Conservation (phyloP, 2,888 invertebrate species). For the Cremastinae sp. region DNA sequence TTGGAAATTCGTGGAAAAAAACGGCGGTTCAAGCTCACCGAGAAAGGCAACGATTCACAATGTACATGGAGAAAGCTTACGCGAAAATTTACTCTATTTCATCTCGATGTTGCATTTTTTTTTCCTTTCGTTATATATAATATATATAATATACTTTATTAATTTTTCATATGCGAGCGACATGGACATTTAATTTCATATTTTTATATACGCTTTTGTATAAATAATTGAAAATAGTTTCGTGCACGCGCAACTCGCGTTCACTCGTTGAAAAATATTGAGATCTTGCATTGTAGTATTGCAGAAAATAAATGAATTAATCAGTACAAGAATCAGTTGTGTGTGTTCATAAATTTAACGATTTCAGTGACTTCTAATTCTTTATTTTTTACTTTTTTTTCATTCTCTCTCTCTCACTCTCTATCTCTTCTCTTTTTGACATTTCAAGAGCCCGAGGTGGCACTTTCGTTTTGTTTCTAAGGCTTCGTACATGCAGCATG, state of each 20-base stretch:
- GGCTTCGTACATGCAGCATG: conserved; percentile 41
- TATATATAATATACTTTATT: background rate
- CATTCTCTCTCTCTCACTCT: too few relatives aligned
- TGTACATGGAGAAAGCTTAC: conserved; percentile 7
- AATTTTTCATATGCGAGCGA: conserved; percentile 24
- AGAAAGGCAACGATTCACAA: background rate
- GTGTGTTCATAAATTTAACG: conserved; percentile 1
- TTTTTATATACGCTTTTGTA: conserved; percentile 9
- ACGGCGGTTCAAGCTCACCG: background rate
- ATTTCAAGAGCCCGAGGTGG: conserved; percentile 30
- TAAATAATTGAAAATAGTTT: conserved; percentile 29
- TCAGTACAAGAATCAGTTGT: conserved; percentile 43
- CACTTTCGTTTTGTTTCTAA: conserved; percentile 37
- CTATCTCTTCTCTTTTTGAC: conserved; percentile 10
- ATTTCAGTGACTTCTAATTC: too few relatives aligned
- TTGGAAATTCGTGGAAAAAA: background rate
- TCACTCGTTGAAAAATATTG: conserved; percentile 51
- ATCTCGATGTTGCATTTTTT: conserved; percentile 4
- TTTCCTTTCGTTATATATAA: background rate
- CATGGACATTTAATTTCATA: conserved; percentile 18
- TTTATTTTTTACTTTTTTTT: too few relatives aligned
- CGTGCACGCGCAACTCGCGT: conserved; percentile 9
- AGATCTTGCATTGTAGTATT: conserved; percentile 64
- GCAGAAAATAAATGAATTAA: conserved; percentile 45
- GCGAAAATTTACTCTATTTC: too few relatives aligned